Evolutionary conservation across 1,140 invertebrate genomes (phyloP), one percentile per base, ranked within the genome.

Genomic region (Nasonia vitripennis): DNA sequence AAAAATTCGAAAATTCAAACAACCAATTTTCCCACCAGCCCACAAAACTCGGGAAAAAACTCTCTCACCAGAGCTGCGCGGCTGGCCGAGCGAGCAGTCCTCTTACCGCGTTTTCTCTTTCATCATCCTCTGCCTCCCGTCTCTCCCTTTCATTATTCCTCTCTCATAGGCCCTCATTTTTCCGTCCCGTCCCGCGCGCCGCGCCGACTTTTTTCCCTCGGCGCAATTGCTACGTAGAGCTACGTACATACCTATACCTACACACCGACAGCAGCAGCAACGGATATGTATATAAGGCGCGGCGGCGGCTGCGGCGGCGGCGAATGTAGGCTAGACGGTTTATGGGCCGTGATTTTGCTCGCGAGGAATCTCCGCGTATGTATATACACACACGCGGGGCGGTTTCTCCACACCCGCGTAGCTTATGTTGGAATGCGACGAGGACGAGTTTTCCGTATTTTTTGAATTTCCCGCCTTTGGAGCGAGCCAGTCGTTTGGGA

Each of bases 261-360:
- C 23, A 70, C 10, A 31, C 10, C 23, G 68, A 23, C 27, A 31
- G 70, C 23, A 14, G 70, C n/a, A n/a, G 70, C 70, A 34, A 31
- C 34, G 31, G 14, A 12, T 41, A 74, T 41, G 37, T 17, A 41
- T n/a, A 74, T n/a, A 41, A 31, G 51, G 20, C 55, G 45, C 62
- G 9, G 70, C 37, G 37, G 20, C 14, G 34, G 34, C 67, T n/a
- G n/a, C n/a, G 62, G 70, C 37, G 37, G 37, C 14, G 34, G 34
- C 67, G 62, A 84, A 84, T 84, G 77, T 84, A 84, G 83, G 83
- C 75, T 84, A 84, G 75, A 84, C 75, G 83, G 77, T 84, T 84
- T 79, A 84, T 84, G 83, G 83, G 67, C 83, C 77, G 73, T 84
- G 77, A 84, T 84, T 84, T 84, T 71, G 77, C 68, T 71, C 45